Evolutionary conservation across 2,888 invertebrate species (phyloP), one percentile per base, ranked within the genome.

Genomic region (Drosophila fungiperda): DNA sequence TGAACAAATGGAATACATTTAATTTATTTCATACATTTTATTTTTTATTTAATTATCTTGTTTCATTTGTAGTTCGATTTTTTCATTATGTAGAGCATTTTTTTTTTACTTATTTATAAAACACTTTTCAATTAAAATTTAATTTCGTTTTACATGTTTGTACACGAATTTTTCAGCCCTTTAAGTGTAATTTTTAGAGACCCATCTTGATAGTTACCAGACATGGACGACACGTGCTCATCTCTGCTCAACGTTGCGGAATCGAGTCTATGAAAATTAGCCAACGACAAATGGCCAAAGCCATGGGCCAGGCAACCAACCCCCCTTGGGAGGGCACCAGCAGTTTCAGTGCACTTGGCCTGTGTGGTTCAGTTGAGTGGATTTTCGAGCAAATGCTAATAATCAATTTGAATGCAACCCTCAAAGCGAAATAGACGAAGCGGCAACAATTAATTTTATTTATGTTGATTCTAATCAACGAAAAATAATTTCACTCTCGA

Each of bases 401-500:
- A 87, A 87, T 88, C 85, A 83, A 87, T 88, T 89, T 88, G 88
- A 78, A 88, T 89, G 89, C 90, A 87, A 88, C 89, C 89, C 79
- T 68, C 73, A 62, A 42, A 57, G 38, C 58, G 45, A 40, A 29
- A 64, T 71, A 70, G 74, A 57, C 76, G 67, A 79, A 80, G 73
- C 90, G 83, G 86, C 89, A 87, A 87, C 87, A 87, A 87, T 89
- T 87, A 87, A 87, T 89, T 89, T 88, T 87, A 83, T 86, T 88
- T 86, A 89, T 89, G 86, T 89, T 87, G 88, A 89, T 87, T 89
- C 79, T 83, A 87, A 88, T 86, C 87, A 86, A 78, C 75, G 75
- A 75, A 68, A 74, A 76, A 77, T 76, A 72, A 61, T 65, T 65
- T 59, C 65, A 59, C 55, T 73, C 57, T 42, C 53, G 50, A 50